Percentiles rank a stretch among this genome's conserved stretches.
Conservation (phyloP, 35 echinoderm and acorn worm species). For the Nesometra sesokonis region DNA sequence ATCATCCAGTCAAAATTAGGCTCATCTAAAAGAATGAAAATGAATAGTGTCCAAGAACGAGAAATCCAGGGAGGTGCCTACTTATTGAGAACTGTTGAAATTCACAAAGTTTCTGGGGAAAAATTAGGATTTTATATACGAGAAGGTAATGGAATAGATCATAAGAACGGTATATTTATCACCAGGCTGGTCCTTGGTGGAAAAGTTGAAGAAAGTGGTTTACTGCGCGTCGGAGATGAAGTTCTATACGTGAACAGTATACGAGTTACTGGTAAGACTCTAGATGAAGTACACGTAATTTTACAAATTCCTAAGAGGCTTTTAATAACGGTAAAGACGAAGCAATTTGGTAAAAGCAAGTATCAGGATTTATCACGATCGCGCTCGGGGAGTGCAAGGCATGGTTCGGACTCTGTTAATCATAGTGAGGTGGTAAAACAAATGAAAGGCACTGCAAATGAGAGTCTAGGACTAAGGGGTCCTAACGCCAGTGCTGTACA, state of each 20-base stretch:
- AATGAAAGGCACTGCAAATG: background rate
- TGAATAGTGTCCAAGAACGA: conserved; percentile 83
- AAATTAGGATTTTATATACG: conserved; percentile 86
- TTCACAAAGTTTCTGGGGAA: conserved; percentile 81
- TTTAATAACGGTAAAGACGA: conserved; percentile 80
- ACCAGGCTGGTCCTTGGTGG: conserved; percentile 78
- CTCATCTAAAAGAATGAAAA: conserved; percentile 41
- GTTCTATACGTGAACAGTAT: conserved; percentile 94
- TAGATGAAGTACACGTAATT: conserved; percentile 87
- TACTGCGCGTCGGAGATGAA: conserved; percentile 88
- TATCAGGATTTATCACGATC: conserved; percentile 14
- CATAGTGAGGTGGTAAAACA: background rate
- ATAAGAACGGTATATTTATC: conserved; percentile 81
- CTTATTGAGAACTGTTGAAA: conserved; percentile 87
- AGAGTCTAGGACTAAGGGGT: background rate
- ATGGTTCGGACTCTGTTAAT: background rate
- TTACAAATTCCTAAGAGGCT: conserved; percentile 90
- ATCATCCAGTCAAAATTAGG: conserved; percentile 20
- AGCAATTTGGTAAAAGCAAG: conserved; percentile 62
- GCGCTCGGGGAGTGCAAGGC: background rate
- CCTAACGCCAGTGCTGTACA: background rate
- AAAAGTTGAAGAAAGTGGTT: conserved; percentile 63
- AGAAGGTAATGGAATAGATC: conserved; percentile 75
- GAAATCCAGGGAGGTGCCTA: conserved; percentile 93
- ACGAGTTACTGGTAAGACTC: conserved; percentile 69